Evolutionary conservation across 2,888 invertebrate species (phyloP).

Genomic region (Empis livida): DNA sequence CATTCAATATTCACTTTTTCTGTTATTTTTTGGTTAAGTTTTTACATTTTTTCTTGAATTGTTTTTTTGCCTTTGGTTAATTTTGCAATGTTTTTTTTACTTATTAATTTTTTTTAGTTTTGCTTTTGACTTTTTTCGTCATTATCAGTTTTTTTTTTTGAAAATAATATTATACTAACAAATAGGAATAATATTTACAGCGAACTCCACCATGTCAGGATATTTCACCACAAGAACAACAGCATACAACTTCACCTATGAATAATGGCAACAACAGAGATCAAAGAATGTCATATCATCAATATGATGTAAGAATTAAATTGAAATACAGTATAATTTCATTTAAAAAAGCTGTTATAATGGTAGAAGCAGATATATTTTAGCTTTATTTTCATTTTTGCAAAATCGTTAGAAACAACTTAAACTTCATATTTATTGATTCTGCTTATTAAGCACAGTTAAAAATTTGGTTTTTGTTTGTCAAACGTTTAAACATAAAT

Average conservation of each 20-base stretch:
- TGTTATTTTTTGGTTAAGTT: slow-evolving; percentile 3
- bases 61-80: slow-evolving; percentile 6
- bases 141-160: background rate
- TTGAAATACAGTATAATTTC: too few species aligned
- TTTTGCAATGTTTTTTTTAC: background rate
- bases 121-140: background rate
- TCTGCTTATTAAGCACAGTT: too few species aligned
- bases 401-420: too few species aligned
- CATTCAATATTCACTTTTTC: background rate
- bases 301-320: slow-evolving; percentile 32
- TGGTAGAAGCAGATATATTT: too few species aligned
- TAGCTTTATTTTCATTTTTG: too few species aligned
- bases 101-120: background rate
- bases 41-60: slow-evolving; percentile 2
- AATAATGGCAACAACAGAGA: slow-evolving; percentile 27
- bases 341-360: too few species aligned
- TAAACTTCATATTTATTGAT: too few species aligned
- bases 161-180: background rate
- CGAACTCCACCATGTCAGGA: slow-evolving; percentile 19
- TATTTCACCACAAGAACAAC: slow-evolving; percentile 24
- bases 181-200: slow-evolving; percentile 14
- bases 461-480: too few species aligned
- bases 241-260: slow-evolving; percentile 33
- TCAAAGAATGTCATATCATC: slow-evolving; percentile 32
- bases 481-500: too few species aligned